phyloP scores from a whole-genome alignment of 2,888 invertebrate genomes.

The Eurytoma californica region DNA sequence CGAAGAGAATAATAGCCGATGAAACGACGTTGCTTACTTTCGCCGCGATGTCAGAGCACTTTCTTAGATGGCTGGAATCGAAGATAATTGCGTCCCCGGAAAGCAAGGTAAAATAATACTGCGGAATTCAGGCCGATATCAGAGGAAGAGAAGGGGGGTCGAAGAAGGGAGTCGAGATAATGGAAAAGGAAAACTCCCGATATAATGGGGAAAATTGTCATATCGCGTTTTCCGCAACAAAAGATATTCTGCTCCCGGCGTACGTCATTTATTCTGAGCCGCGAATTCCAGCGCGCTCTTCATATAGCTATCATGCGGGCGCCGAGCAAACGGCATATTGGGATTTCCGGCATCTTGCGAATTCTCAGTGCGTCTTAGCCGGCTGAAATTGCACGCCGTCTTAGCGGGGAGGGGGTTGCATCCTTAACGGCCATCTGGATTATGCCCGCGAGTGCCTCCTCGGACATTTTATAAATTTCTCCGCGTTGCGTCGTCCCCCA shows the following conservation, averaged over 20 bases:
- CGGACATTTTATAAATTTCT: constrained; percentile 15
- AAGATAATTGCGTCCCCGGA: constrained; percentile 14
- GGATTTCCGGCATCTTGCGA: constrained; percentile 47
- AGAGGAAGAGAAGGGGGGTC: neutral
- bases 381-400: constrained; percentile 43
- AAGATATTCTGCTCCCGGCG: constrained; percentile 14
- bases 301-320: constrained; percentile 18
- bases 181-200: neutral
- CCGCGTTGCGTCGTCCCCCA: neutral
- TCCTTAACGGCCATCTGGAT: constrained; percentile 3
- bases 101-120: too few relatives aligned
- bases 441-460: neutral
- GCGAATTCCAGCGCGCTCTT: constrained; percentile 28
- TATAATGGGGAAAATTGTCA: constrained; percentile 24
- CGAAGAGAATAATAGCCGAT: too few relatives aligned
- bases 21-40: too few relatives aligned
- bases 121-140: too few relatives aligned
- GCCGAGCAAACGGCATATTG: constrained; percentile 48
- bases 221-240: constrained; percentile 9
- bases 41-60: too few relatives aligned
- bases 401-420: constrained; percentile 2
- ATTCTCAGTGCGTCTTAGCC: constrained; percentile 37
- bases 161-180: neutral
- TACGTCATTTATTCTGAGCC: constrained; percentile 30
- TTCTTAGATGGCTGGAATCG: neutral